Base-by-base conservation (phyloP, 1,140 invertebrate genomes). In the Drosophila virilis region DNA sequence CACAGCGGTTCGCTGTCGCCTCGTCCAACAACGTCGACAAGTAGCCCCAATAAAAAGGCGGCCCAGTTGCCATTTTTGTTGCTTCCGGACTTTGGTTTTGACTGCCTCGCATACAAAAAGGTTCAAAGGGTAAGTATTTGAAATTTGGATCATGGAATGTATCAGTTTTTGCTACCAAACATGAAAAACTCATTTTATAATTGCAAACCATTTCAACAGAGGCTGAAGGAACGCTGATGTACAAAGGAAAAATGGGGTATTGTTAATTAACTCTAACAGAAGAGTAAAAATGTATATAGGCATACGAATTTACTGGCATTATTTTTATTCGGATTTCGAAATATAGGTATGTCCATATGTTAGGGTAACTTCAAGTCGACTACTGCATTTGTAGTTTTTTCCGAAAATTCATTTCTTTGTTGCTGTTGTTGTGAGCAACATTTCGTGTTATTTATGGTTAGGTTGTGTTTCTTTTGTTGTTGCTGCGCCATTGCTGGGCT, bases 391-490 rank as follows among this genome's bases (percentile, higher is more conserved):
- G 15, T 10, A 22, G 38, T 58, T 69, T 22, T 15, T 58, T 67
- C 58, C 58, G 40, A 15, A 5, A 42, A n/a, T 59, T 69, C 40
- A 58, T 45, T 35, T 69, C 3, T 22, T 22, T 22, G 22, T 22
- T 22, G 22, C 22, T 50, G 48, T 50, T 75, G 50, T 62, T 80
- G 80, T 70, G 66, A 77, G 68, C 74, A 71, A 82, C 80, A 51
- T 80, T 86, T 81, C 50, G 76, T 69, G 76, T 86, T 86, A 86
- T 86, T 86, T 86, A 86, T 88, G 83, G 70, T 51, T 67, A 71
- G 74, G 82, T 70, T 62, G 32, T 57, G 42, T 70, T 64, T 61
- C 51, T 58, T 55, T 64, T 55, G 48, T 42, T 58, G 55, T 57
- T 77, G 62, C 54, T 77, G 55, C 17, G 62, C 83, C 68, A 84